Conservation (phyloP, 1,140 invertebrate genomes). For the Orius insidiosus region DNA sequence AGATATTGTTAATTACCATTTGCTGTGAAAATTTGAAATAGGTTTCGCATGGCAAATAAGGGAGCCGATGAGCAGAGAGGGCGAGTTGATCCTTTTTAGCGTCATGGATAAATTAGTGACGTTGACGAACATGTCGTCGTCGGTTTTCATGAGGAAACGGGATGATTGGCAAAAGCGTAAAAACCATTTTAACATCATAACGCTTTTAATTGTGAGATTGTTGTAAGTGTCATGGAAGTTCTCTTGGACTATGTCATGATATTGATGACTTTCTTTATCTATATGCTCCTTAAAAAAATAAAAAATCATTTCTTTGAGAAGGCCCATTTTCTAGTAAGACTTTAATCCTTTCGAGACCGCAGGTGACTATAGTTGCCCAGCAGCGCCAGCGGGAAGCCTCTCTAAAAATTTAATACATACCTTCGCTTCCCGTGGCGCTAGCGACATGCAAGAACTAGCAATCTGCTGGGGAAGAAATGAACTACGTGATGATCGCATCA, state of each 20-base stretch:
- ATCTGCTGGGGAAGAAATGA: no score
- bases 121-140: conserved; percentile 73
- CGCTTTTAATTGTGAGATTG: conserved; percentile 79
- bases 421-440: no score
- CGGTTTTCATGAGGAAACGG: conserved; percentile 58
- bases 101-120: conserved; percentile 29
- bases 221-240: conserved; percentile 78
- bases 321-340: no score
- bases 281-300: conserved; percentile 33
- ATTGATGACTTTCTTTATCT: conserved; percentile 39
- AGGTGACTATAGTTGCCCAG: no score
- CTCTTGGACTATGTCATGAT: conserved; percentile 79
- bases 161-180: conserved; percentile 27
- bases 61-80: conserved; percentile 23
- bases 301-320: no score
- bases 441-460: no score
- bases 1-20: conserved; percentile 24
- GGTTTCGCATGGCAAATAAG: conserved; percentile 27
- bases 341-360: no score
- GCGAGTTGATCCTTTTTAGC: conserved; percentile 5
- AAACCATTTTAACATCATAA: conserved; percentile 71
- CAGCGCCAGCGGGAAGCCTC: no score
- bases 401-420: no score
- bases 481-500: no score
- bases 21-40: conserved; percentile 24